Base-by-base conservation (phyloP, 2,113 vertebrate species). In the Pedionomus torquatus region DNA sequence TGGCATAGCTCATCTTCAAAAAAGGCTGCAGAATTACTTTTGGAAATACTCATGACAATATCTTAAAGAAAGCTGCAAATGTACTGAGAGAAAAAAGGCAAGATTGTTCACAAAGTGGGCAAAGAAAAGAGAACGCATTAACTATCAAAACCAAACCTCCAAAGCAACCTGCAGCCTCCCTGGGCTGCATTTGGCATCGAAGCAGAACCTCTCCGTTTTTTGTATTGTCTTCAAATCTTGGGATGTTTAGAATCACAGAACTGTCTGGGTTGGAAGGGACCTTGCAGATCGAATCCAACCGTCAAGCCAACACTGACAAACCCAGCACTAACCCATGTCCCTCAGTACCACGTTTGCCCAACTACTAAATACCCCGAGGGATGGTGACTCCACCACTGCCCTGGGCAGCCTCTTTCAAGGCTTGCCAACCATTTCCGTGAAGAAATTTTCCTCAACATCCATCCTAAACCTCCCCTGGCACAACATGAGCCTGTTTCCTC, bases 61-160 rank as follows among this genome's bases (percentile, higher is more conserved):
- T 20, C 77, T 76, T 75, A 19, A 49, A 39, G 23, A 24, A 86
- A 52, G 49, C 72, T 61, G 35, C 17, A 83, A 76, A 51, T 3
- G 26, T 31, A 11, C 13, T 24, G 25, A 41, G 19, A 77, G 28
- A 37, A 74, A 76, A 82, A 80, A 77, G 33, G 25, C 24, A 69
- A 0, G 0, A 12, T 0, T 35, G 17, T 0, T 0, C 57, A 55
- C 44, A 44, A 72, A 88, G 49, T 0, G 0, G 37, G 66, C 13
- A 74, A 86, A 89, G 33, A 70, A 87, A 83, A 71, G 84, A 69
- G 57, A 96, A 57, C 37, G 55, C 52, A 75, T 88, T 87, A 93
- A 79, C 63, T 66, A 89, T 10, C 58, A 87, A 85, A 87, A 78
- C 14, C 41, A 72, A 92, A 35, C 23, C 77, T 92, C 83, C 63